Conservation (phyloP, 1,140 invertebrate species). For the Dinoponera quadriceps region DNA sequence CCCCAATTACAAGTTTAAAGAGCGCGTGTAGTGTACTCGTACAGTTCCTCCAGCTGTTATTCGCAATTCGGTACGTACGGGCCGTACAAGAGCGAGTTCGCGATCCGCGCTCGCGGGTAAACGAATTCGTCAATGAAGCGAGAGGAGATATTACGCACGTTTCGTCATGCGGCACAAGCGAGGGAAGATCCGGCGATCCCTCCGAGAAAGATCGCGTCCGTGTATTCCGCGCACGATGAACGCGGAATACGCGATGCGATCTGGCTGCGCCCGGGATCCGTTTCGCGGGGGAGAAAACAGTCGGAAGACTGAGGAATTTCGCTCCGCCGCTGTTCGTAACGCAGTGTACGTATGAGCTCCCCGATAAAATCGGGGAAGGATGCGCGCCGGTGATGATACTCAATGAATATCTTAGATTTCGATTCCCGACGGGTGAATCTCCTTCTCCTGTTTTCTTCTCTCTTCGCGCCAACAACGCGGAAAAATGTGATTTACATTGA, state of each 20-base stretch:
- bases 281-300: slow-evolving; percentile 13
- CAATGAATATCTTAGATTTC: neutral
- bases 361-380: slow-evolving; percentile 1
- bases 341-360: neutral
- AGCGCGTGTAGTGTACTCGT: too few relatives aligned
- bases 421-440: neutral
- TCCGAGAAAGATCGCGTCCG: neutral
- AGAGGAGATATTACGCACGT: slow-evolving; percentile 54
- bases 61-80: slow-evolving; percentile 30
- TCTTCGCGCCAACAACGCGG: too few relatives aligned
- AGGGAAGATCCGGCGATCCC: slow-evolving; percentile 23
- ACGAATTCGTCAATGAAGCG: slow-evolving; percentile 59
- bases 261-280: neutral
- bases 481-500: too few relatives aligned
- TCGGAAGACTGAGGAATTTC: slow-evolving; percentile 27
- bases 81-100: slow-evolving; percentile 30
- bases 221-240: slow-evolving; percentile 18
- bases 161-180: neutral
- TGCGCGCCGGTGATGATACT: neutral
- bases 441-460: too few relatives aligned
- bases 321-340: neutral
- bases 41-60: neutral
- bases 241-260: slow-evolving; percentile 46
- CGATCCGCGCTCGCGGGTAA: slow-evolving; percentile 50
- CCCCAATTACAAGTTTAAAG: too few relatives aligned